Evolutionary conservation across 2,888 invertebrate species (phyloP).

Genomic region (Tetragonula carbonaria): DNA sequence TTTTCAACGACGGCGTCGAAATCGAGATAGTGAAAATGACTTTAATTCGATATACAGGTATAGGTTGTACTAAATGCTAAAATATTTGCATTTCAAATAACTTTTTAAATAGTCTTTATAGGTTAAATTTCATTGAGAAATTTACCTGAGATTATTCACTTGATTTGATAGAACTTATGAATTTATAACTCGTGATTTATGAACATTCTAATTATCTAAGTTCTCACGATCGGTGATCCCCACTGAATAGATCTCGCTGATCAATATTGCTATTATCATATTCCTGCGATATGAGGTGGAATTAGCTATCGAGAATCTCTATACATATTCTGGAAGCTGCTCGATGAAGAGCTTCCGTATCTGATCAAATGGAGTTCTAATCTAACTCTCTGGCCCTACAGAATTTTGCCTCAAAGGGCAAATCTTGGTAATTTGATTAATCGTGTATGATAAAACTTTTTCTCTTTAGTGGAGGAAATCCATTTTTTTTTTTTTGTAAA

Average conservation of each 20-base stretch:
- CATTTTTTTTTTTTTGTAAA: background rate
- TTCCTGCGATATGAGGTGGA: background rate
- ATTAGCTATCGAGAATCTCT: background rate
- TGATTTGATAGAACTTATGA: too few species aligned
- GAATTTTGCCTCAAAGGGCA: background rate
- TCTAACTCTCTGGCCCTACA: background rate
- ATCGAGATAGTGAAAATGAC: too few species aligned
- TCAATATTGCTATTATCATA: constrained; percentile 4
- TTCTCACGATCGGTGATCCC: background rate
- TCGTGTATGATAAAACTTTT: background rate
- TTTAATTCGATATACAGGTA: too few species aligned
- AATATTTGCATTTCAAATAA: too few species aligned
- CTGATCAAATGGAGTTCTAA: background rate
- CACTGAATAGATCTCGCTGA: background rate
- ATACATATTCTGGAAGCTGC: background rate
- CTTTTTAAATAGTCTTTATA: too few species aligned
- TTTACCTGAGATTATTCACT: too few species aligned
- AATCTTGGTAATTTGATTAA: constrained; percentile 1
- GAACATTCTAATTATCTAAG: background rate
- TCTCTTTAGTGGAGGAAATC: background rate
- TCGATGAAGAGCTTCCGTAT: background rate
- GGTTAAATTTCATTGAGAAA: too few species aligned
- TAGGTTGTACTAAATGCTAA: too few species aligned
- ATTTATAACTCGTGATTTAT: too few species aligned
- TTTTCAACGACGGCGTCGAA: too few species aligned